Conservation (phyloP, 2,888 invertebrate genomes). For the Meghimatium bilineatum region DNA sequence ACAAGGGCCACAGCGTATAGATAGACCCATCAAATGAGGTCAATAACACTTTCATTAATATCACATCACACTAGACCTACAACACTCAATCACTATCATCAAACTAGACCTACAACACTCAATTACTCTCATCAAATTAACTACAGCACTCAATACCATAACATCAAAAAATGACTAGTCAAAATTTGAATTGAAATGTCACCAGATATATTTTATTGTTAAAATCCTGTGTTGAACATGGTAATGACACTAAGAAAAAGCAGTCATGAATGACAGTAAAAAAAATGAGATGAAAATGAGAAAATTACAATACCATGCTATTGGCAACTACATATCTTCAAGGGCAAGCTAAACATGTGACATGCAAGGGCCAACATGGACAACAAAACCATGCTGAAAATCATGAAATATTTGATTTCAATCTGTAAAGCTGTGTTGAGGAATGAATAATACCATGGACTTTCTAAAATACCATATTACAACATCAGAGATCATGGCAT, state of each 20-base stretch:
- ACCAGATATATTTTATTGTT: constrained; percentile 38
- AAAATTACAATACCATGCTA: not conserved
- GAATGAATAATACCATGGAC: not conserved
- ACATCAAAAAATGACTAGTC: not conserved
- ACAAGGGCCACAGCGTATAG: too few relatives aligned
- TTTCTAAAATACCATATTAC: too few relatives aligned
- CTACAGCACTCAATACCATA: too few relatives aligned
- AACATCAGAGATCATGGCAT: too few relatives aligned
- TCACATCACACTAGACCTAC: too few relatives aligned
- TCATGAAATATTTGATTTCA: not conserved
- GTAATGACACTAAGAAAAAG: constrained; percentile 31
- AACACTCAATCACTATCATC: too few relatives aligned
- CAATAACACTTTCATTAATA: too few relatives aligned
- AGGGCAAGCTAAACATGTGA: not conserved
- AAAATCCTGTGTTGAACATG: constrained; percentile 19
- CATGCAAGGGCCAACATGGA: not conserved
- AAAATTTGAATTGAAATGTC: constrained; percentile 8
- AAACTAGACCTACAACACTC: not conserved
- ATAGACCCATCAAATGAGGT: too few relatives aligned
- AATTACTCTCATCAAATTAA: not conserved
- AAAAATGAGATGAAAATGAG: constrained; percentile 6
- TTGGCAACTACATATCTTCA: not conserved
- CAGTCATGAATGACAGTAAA: constrained; percentile 21
- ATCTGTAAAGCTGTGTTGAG: constrained; percentile 18
- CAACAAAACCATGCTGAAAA: not conserved